Conservation (phyloP, 2,888 invertebrate species). For the Herminia tarsipennalis region DNA sequence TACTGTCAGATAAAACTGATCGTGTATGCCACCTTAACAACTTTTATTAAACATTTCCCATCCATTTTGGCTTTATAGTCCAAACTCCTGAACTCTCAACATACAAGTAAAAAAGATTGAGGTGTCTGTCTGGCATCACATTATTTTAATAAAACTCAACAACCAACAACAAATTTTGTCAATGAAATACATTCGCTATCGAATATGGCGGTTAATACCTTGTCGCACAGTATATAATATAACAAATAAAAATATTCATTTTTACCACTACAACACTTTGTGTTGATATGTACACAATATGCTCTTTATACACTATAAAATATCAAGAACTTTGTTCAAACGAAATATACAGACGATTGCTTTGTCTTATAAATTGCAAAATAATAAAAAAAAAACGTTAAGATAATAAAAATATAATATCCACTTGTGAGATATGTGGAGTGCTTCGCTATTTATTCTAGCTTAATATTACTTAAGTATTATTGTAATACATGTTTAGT, state of each 20-base stretch:
- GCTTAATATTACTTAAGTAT: constrained; percentile 14
- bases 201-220: not conserved
- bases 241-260: constrained; percentile 51
- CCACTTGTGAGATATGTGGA: constrained; percentile 46
- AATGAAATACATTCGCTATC: not conserved
- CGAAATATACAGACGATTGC: constrained; percentile 65
- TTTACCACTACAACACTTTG: constrained; percentile 74
- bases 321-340: constrained; percentile 76
- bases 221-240: constrained; percentile 14
- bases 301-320: constrained; percentile 51
- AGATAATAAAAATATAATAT: constrained; percentile 30
- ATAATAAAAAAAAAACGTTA: constrained; percentile 36
- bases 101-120: too few species aligned
- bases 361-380: constrained; percentile 38
- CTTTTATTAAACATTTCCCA: too few species aligned
- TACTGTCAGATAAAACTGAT: too few species aligned
- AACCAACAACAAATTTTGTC: not conserved
- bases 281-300: constrained; percentile 66
- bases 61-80: too few species aligned
- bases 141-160: not conserved
- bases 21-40: too few species aligned
- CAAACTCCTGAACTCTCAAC: too few species aligned
- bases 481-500: constrained; percentile 16
- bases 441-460: constrained; percentile 27
- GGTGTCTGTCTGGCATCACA: not conserved